phyloP scores from a whole-genome alignment of 2,888 invertebrate species.

The Petrophora chlorosata region DNA sequence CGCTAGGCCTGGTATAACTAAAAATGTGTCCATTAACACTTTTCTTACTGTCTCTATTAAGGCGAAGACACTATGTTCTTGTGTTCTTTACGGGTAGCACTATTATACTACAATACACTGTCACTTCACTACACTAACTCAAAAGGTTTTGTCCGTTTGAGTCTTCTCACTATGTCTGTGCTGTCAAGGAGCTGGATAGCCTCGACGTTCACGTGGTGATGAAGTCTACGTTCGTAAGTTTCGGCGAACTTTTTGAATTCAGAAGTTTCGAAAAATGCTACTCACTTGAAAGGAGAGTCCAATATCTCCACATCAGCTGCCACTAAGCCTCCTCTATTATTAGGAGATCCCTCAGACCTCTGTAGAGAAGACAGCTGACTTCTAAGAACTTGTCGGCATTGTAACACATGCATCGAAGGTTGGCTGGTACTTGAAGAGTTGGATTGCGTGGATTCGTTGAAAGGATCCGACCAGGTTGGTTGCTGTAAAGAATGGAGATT shows the following conservation, averaged over 20 bases:
- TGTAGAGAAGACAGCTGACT: slow-evolving; percentile 62
- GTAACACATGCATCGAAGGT: slow-evolving; percentile 70
- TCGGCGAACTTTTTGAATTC: not conserved
- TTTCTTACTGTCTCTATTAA: no score
- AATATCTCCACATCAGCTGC: slow-evolving; percentile 68
- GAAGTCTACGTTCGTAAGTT: not conserved
- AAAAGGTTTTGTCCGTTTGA: no score
- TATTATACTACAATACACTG: no score
- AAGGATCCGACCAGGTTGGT: slow-evolving; percentile 55
- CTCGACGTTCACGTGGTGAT: no score
- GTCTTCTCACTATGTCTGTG: no score
- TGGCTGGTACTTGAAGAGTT: slow-evolving; percentile 71
- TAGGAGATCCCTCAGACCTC: slow-evolving; percentile 45
- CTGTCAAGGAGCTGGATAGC: no score
- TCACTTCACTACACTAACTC: no score
- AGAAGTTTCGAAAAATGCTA: not conserved
- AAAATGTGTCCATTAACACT: no score
- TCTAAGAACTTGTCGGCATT: slow-evolving; percentile 67
- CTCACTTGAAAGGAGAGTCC: slow-evolving; percentile 59
- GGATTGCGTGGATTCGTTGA: slow-evolving; percentile 69
- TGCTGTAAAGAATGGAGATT: slow-evolving; percentile 24
- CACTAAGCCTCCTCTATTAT: slow-evolving; percentile 55
- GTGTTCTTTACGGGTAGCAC: no score
- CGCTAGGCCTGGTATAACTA: no score
- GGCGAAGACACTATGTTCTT: no score